phyloP scores from a whole-genome alignment of 2,797 vertebrate species.

The Bovichtus diacanthus region DNA sequence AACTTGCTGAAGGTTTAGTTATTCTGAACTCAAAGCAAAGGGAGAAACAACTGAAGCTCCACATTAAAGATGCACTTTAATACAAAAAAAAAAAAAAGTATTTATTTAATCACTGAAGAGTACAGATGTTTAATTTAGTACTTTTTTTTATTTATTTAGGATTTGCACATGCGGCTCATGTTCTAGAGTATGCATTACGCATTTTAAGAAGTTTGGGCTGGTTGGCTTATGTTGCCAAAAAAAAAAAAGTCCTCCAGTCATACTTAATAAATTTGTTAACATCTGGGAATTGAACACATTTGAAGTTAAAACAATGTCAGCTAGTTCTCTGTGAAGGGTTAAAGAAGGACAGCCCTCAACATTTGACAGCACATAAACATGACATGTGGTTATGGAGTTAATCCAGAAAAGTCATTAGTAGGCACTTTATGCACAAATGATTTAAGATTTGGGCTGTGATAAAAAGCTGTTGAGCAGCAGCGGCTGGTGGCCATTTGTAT shows the following conservation, averaged over 20 bases:
- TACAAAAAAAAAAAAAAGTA: too few relatives aligned
- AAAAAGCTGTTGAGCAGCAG: conserved; percentile 1
- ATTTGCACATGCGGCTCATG: neutral
- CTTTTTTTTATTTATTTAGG: conserved; percentile 10
- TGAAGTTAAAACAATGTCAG: neutral
- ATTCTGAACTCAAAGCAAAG: conserved; percentile 10
- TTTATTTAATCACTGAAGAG: neutral
- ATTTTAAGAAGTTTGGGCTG: too few relatives aligned
- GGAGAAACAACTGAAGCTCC: neutral
- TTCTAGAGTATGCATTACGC: neutral
- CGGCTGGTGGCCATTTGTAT: neutral
- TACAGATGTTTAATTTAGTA: neutral
- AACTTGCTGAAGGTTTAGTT: neutral
- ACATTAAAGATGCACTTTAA: neutral
- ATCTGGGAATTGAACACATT: neutral
- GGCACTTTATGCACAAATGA: conserved; percentile 19
- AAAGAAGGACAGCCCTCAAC: neutral
- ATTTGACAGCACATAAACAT: conserved; percentile 28
- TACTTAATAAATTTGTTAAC: neutral
- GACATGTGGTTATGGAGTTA: conserved; percentile 50
- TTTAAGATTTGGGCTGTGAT: conserved; percentile 29
- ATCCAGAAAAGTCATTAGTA: conserved; percentile 69
- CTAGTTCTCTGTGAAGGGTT: conserved; percentile 12
- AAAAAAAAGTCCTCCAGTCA: neutral
- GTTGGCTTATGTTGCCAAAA: neutral